Evolutionary conservation across 1,140 invertebrate species (phyloP).

Genomic region (Calephelis nemesis): DNA sequence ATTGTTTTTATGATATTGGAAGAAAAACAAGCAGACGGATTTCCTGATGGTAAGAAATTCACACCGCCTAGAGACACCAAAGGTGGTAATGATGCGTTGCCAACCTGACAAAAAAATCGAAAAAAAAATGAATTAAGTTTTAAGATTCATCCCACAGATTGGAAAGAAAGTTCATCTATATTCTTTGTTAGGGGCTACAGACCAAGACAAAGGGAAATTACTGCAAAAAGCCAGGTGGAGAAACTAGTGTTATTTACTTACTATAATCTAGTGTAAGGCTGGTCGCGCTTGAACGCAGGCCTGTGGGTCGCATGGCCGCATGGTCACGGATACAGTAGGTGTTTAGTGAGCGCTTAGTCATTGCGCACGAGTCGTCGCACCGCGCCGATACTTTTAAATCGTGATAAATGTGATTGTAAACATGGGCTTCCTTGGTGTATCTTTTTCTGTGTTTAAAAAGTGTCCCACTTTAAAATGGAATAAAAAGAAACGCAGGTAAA

Average conservation of each 20-base stretch:
- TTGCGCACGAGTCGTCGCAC: conserved; percentile 46
- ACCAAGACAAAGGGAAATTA: too few species aligned
- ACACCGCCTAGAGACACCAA: too few species aligned
- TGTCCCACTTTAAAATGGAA: conserved; percentile 60
- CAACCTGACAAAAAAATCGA: too few species aligned
- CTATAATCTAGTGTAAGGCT: conserved; percentile 23
- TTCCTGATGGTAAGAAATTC: too few species aligned
- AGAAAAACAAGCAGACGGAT: too few species aligned
- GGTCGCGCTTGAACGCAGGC: conserved; percentile 1
- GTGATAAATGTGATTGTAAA: conserved; percentile 59
- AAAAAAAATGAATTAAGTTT: too few species aligned
- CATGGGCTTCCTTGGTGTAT: conserved; percentile 61
- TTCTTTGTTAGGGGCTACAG: too few species aligned
- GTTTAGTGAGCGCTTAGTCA: conserved; percentile 61
- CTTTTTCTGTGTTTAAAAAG: conserved; percentile 69
- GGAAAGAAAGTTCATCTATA: too few species aligned
- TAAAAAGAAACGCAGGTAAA: conserved; percentile 25
- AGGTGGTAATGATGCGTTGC: too few species aligned
- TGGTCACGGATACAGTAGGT: conserved; percentile 39
- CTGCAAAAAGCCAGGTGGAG: too few species aligned
- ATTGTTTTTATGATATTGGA: too few species aligned
- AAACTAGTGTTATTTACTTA: neutral
- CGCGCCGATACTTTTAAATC: conserved; percentile 44
- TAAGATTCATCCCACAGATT: too few species aligned
- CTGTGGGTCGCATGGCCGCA: conserved; percentile 15